These are phyloP conservation scores for Australoheros scitulus DNA, from an alignment of 2,113 vertebrate genomes.

Conservation along the genomic window DNA sequence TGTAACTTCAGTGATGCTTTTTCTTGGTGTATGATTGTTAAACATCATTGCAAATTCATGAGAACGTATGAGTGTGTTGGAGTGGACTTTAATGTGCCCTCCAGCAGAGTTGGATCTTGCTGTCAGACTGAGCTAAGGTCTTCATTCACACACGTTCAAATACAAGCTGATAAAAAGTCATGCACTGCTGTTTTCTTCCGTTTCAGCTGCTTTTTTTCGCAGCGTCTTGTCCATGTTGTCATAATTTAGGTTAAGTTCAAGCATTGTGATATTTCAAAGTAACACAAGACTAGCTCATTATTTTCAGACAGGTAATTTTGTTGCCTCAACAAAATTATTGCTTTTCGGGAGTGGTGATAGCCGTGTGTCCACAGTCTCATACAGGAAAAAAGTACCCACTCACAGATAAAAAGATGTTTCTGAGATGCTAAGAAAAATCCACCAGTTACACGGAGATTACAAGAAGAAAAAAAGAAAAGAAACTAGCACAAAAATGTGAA, in stretches of 20 bases:
- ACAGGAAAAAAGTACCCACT: neutral
- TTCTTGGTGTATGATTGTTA: neutral
- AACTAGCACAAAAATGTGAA: neutral
- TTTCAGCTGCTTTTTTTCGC: neutral
- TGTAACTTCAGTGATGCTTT: neutral
- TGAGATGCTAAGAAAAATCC: neutral
- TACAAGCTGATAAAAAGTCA: neutral
- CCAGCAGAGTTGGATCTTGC: neutral
- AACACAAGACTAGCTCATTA: neutral
- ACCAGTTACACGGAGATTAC: neutral
- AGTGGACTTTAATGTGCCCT: neutral
- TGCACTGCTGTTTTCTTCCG: neutral
- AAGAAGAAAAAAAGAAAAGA: neutral
- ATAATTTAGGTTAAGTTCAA: too few species aligned
- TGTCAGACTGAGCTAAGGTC: neutral
- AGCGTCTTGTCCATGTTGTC: neutral
- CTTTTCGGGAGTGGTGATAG: neutral
- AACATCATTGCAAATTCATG: neutral
- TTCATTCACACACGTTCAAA: slow-evolving; percentile 7
- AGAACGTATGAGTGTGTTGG: neutral
- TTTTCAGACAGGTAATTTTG: neutral
- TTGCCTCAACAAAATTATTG: neutral
- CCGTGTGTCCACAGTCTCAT: neutral
- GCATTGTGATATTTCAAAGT: too few species aligned
- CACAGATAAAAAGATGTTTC: neutral